Conservation (phyloP, 2,113 vertebrate species). For the Paramormyrops kingsleyae region DNA sequence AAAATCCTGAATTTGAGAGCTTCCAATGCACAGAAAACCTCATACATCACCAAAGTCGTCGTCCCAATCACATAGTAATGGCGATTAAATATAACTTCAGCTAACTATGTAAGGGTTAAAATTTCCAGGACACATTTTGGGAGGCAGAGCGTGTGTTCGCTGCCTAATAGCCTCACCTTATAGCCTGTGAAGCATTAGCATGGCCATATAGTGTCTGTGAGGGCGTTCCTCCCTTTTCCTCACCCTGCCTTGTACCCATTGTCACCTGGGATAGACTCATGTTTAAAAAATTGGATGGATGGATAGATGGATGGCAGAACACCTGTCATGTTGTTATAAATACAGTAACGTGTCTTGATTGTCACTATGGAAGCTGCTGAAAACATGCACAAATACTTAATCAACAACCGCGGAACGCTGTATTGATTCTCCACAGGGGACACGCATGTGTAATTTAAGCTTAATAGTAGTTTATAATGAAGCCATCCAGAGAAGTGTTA, state of each 20-base stretch:
- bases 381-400: not conserved
- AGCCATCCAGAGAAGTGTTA: not conserved
- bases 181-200: not conserved
- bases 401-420: not conserved
- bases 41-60: not conserved
- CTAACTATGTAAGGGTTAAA: not conserved
- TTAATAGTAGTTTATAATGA: not conserved
- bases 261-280: not conserved
- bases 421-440: not conserved
- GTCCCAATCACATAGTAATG: not conserved
- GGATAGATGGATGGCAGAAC: not conserved
- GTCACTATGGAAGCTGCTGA: not conserved
- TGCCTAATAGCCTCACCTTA: no score
- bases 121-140: not conserved
- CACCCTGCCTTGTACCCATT: not conserved
- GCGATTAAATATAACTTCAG: not conserved
- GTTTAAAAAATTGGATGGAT: not conserved
- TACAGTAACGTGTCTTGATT: not conserved
- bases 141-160: no score
- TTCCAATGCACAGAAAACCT: not conserved
- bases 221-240: no score
- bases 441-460: constrained; percentile 6
- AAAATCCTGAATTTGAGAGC: not conserved
- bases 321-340: not conserved
- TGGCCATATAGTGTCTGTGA: no score